Base-by-base conservation (phyloP, 1,140 invertebrate genomes). In the Aphaenogaster rudis region DNA sequence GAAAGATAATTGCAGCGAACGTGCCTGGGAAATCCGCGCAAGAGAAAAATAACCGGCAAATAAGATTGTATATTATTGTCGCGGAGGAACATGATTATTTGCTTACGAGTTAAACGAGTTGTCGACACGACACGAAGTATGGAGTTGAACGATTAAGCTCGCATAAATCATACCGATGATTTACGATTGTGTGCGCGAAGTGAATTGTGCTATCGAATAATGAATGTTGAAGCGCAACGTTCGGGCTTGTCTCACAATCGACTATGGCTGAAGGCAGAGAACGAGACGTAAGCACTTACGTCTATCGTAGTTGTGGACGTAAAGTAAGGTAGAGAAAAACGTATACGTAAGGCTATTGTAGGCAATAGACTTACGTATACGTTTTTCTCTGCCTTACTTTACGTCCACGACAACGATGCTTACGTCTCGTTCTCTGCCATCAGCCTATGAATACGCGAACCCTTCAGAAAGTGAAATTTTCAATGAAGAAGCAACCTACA, bases 31-130 rank as follows among this genome's bases (percentile, higher is more conserved):
- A 74, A 76, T 50, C 7, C 28, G 28, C 17, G n/a, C 0, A 13
- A 48, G 54, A 76, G 28, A 71, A 77, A 63, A 76, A 76, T 21
- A 76, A 57, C 8, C 21, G n/a, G 13, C 17, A 48, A 82, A 71
- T 71, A 57, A 61, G 42, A 74, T 36, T 48, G 15, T 59, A 72
- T 82, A 57, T 84, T 84, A 76, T 84, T 71, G 54, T 72, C 80
- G 48, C 13, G 13, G 42, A 21, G 15, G 36, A 76, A 48, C 66
- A 72, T 8, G 80, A 82, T 61, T 84, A 63, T 84, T 84, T 84
- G 69, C 17, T 15, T 21, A 13, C 63, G 54, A 76, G 63, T 76
- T 84, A 84, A 50, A 76, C 15, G 48, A 67, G 3, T 54, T 69
- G 78, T 28, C 48, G 42, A 74, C 54, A 57, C 36, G 33, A 33